Conservation (phyloP, 2,113 vertebrate genomes). For the Blennius ocellaris region DNA sequence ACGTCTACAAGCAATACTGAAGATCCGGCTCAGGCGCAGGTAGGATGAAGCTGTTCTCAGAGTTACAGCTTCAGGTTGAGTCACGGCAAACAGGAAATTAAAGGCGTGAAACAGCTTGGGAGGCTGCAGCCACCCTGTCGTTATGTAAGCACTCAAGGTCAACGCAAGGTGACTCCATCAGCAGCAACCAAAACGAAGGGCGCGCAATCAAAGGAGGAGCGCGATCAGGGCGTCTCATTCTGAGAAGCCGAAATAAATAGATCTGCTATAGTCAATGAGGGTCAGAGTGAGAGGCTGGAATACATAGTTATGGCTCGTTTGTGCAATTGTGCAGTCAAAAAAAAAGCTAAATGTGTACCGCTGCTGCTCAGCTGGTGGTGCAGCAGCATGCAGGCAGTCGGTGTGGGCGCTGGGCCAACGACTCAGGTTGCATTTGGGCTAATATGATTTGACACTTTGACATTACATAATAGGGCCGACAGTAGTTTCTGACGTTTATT, state of each 20-base stretch:
- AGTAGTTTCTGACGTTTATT: slow-evolving; percentile 1
- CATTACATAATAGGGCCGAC: slow-evolving; percentile 15
- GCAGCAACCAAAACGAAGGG: background rate
- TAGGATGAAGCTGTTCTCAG: slow-evolving; percentile 28
- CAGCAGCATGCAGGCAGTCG: background rate
- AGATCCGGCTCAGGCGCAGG: slow-evolving; percentile 23
- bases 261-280: background rate
- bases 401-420: background rate
- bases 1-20: slow-evolving; percentile 8
- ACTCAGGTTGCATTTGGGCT: slow-evolving; percentile 4
- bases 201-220: slow-evolving; percentile 24
- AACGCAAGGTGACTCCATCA: slow-evolving; percentile 54
- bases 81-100: slow-evolving; percentile 49
- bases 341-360: slow-evolving; percentile 15
- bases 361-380: slow-evolving; percentile 27
- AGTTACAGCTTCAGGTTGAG: slow-evolving; percentile 44
- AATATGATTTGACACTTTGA: slow-evolving; percentile 29
- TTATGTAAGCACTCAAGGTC: slow-evolving; percentile 70
- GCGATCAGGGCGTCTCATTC: slow-evolving; percentile 7
- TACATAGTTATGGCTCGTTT: slow-evolving; percentile 14
- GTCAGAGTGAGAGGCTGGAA: background rate
- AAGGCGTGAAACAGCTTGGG: slow-evolving; percentile 36
- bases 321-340: slow-evolving; percentile 19
- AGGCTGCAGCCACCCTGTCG: slow-evolving; percentile 56
- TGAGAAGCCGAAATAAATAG: background rate